These are phyloP conservation scores for Potorous gilbertii DNA, from an alignment of 2,797 vertebrate genomes.

Conservation along the genomic window DNA sequence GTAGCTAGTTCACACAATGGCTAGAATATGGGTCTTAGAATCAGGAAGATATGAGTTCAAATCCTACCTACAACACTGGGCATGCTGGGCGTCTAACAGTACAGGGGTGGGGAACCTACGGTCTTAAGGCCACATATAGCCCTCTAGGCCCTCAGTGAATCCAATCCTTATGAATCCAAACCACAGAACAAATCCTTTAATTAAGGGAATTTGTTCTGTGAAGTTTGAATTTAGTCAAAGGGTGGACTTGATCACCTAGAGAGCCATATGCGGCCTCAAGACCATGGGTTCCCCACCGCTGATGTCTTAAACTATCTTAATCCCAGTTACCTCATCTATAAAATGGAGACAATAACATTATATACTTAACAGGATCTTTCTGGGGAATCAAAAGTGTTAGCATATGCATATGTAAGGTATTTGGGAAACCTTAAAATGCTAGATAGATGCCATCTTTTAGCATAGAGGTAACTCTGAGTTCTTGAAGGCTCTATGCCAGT, in stretches of 20 bases:
- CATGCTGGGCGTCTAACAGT: background rate
- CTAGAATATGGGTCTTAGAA: background rate
- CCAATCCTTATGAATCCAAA: no score
- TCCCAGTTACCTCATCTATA: no score
- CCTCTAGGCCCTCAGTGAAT: no score
- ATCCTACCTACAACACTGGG: background rate
- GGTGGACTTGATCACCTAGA: no score
- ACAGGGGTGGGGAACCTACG: no score
- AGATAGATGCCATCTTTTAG: background rate
- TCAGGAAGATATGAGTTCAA: background rate
- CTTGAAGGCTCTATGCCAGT: background rate
- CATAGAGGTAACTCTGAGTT: background rate
- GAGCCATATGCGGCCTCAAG: no score
- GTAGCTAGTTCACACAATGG: background rate
- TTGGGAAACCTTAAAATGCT: background rate
- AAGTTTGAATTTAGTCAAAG: no score
- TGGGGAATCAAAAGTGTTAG: background rate
- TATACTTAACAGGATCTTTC: background rate
- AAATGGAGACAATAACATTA: background rate
- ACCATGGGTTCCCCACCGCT: no score
- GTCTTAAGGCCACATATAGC: no score
- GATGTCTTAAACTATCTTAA: no score
- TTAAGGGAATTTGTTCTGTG: no score
- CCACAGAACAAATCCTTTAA: no score
- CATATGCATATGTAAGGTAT: background rate